A percentile compares a stretch with the other conserved stretches of the same genome.
phyloP scores from a whole-genome alignment of 1,140 invertebrate species.

The Drosophila mojavensis region DNA sequence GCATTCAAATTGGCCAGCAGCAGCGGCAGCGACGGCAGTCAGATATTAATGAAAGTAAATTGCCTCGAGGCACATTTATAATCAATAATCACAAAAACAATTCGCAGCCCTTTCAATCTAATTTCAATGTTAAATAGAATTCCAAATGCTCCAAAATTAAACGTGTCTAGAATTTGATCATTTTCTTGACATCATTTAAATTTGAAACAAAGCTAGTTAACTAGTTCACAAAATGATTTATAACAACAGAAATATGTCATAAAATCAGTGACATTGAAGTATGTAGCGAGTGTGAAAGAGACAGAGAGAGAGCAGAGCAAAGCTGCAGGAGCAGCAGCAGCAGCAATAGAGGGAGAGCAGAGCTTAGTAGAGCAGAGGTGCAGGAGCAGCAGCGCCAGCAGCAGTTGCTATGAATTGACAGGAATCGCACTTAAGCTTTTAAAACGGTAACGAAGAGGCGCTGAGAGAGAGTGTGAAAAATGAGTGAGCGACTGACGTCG shows the following conservation, averaged over 20 bases:
- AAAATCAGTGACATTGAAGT: too few relatives aligned
- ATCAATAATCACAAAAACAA: constrained; percentile 28
- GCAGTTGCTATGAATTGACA: constrained; percentile 29
- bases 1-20: constrained; percentile 62
- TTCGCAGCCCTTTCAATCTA: constrained; percentile 7
- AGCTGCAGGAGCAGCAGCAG: too few relatives aligned
- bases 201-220: too few relatives aligned
- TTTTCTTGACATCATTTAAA: too few relatives aligned
- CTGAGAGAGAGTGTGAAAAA: constrained; percentile 2
- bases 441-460: constrained; percentile 16
- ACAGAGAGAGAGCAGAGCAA: too few relatives aligned
- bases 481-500: constrained; percentile 6
- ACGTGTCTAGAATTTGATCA: too few relatives aligned
- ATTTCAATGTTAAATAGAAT: background rate
- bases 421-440: constrained; percentile 67
- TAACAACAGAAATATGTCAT: too few relatives aligned
- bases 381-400: too few relatives aligned
- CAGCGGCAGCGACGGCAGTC: constrained; percentile 15
- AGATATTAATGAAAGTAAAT: constrained; percentile 64
- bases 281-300: background rate
- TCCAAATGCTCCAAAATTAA: background rate
- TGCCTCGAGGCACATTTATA: constrained; percentile 51
- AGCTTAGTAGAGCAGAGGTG: too few relatives aligned
- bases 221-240: too few relatives aligned
- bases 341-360: too few relatives aligned